Conservation (phyloP, 2,113 vertebrate species). For the cat (Felis catus) region DNA sequence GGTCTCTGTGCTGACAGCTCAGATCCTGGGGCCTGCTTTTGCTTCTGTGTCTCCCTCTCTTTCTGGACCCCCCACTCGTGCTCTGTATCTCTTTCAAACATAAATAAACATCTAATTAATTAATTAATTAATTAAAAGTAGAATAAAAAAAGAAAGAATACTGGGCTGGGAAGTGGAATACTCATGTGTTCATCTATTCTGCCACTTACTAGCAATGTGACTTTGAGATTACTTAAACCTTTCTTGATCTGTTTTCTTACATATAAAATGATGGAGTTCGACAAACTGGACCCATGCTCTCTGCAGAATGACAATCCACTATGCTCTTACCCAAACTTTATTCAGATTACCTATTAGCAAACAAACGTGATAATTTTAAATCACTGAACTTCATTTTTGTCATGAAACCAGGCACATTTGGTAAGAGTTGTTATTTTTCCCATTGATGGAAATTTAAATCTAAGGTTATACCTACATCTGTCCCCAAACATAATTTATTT, state of each 20-base stretch:
- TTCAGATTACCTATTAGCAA: neutral
- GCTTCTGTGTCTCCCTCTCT: too few species aligned
- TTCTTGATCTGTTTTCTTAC: neutral
- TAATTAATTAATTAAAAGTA: neutral
- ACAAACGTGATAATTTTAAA: neutral
- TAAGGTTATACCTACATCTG: neutral
- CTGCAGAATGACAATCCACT: neutral
- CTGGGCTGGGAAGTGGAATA: neutral
- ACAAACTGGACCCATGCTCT: accelerated
- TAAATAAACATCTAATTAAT: too few species aligned
- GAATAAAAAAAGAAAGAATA: neutral
- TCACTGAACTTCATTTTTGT: neutral
- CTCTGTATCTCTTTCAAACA: too few species aligned
- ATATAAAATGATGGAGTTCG: neutral
- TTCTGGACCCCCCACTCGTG: too few species aligned
- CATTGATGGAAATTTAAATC: neutral
- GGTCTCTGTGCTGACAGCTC: too few species aligned
- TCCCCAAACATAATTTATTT: neutral
- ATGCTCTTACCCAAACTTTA: neutral
- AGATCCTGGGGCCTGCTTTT: too few species aligned
- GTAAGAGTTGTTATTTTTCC: neutral
- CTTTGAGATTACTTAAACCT: neutral
- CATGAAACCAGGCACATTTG: neutral
- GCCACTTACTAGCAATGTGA: neutral
- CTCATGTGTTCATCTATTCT: neutral